Percentiles rank a stretch among this genome's conserved stretches.
Evolutionary conservation across 2,888 invertebrate genomes (phyloP).

Genomic region (Ectemnius lituratus): DNA sequence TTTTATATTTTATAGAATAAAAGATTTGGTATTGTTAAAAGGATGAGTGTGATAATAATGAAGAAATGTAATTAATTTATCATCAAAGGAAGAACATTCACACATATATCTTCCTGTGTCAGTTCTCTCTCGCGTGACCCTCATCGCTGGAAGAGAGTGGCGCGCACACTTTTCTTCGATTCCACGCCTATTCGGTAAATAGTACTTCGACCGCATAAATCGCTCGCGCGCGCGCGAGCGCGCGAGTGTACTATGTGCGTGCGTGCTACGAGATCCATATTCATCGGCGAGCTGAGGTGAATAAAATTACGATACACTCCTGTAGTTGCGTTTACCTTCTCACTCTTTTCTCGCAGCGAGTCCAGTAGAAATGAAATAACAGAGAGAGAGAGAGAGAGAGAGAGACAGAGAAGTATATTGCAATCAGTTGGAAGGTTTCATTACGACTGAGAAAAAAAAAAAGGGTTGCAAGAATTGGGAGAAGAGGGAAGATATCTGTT

Average conservation of each 20-base stretch:
- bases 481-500: no score
- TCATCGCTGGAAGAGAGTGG: slow-evolving; percentile 24
- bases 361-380: background rate
- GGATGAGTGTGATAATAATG: no score
- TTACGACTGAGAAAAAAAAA: no score
- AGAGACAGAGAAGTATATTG: background rate
- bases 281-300: slow-evolving; percentile 71
- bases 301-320: slow-evolving; percentile 74
- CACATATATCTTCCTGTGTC: slow-evolving; percentile 11
- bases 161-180: slow-evolving; percentile 53
- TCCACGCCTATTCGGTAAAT: slow-evolving; percentile 53
- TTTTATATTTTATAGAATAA: no score
- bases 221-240: slow-evolving; percentile 19
- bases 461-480: no score
- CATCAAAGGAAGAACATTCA: background rate
- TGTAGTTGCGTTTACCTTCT: slow-evolving; percentile 11
- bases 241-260: no score
- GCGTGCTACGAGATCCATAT: slow-evolving; percentile 72
- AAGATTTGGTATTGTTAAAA: no score
- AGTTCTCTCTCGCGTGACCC: slow-evolving; percentile 32
- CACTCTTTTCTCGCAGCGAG: background rate
- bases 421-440: background rate
- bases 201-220: slow-evolving; percentile 53
- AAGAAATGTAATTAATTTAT: slow-evolving; percentile 10
- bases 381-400: background rate